Evolutionary conservation across 2,113 vertebrate genomes (phyloP).

Genomic region (Oxyura jamaicensis): DNA sequence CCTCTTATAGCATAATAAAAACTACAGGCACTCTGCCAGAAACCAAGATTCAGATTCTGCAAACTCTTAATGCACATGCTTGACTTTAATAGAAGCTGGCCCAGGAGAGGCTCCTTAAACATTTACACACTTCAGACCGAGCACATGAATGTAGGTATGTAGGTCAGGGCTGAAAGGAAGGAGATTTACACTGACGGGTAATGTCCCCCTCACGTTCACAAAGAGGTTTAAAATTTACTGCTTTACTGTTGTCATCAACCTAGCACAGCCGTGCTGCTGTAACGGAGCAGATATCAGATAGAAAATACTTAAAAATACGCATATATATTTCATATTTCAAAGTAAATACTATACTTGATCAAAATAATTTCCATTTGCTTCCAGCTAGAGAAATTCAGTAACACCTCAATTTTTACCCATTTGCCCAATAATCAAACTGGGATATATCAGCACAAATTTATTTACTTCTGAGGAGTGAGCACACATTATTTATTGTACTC

Average conservation of each 20-base stretch:
- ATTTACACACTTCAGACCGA: neutral
- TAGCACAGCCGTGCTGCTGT: neutral
- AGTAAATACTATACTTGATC: neutral
- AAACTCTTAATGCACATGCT: neutral
- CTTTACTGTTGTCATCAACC: neutral
- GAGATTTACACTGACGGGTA: neutral
- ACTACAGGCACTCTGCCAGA: neutral
- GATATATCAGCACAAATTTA: neutral
- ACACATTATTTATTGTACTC: neutral
- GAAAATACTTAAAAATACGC: too few relatives aligned
- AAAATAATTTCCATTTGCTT: neutral
- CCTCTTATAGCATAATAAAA: neutral
- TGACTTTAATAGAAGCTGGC: neutral
- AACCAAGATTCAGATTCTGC: neutral
- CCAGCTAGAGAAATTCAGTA: neutral
- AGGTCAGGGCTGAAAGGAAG: neutral
- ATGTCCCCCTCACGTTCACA: neutral
- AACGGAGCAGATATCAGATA: neutral
- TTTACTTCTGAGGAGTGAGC: neutral
- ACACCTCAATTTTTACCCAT: neutral
- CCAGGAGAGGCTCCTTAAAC: neutral
- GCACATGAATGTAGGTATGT: neutral
- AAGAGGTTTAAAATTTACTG: neutral
- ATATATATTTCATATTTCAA: neutral
- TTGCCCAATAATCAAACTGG: neutral